Conservation (phyloP, 2,113 vertebrate genomes). For the Pelusios castaneus region DNA sequence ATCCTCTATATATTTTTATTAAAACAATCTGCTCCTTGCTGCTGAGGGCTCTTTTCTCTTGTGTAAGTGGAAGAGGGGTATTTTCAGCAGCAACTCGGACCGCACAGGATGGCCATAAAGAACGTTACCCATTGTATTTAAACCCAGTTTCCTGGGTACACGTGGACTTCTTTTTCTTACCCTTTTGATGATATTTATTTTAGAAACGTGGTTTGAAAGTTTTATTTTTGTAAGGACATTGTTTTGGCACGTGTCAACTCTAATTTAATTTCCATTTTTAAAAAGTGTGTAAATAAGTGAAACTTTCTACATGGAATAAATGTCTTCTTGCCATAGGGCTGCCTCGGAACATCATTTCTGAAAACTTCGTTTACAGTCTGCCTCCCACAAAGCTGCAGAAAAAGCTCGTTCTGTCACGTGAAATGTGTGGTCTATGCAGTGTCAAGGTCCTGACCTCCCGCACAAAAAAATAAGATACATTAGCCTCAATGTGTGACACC, state of each 20-base stretch:
- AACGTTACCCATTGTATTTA: background rate
- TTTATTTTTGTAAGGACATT: slow-evolving; percentile 75
- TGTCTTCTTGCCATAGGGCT: slow-evolving; percentile 51
- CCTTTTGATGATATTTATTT: slow-evolving; percentile 62
- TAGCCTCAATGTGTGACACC: slow-evolving; percentile 39
- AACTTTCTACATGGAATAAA: slow-evolving; percentile 69
- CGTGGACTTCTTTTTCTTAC: slow-evolving; percentile 32
- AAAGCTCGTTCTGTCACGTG: background rate
- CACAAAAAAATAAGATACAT: background rate
- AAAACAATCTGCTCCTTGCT: slow-evolving; percentile 20
- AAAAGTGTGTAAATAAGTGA: slow-evolving; percentile 70
- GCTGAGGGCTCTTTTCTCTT: background rate
- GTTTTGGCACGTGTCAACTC: slow-evolving; percentile 37
- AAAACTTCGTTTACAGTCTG: slow-evolving; percentile 48
- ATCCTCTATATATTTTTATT: background rate
- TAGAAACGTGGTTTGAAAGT: slow-evolving; percentile 28
- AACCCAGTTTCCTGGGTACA: background rate
- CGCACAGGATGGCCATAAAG: background rate
- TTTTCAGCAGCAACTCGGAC: background rate
- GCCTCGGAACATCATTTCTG: slow-evolving; percentile 44
- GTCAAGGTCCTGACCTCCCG: slow-evolving; percentile 24
- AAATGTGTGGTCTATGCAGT: background rate
- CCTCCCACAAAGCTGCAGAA: slow-evolving; percentile 20
- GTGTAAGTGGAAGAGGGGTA: background rate
- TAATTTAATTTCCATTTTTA: slow-evolving; percentile 63